These are phyloP conservation scores for Apodemia hepburni DNA, from an alignment of 2,888 invertebrate species.

Conservation along the genomic window DNA sequence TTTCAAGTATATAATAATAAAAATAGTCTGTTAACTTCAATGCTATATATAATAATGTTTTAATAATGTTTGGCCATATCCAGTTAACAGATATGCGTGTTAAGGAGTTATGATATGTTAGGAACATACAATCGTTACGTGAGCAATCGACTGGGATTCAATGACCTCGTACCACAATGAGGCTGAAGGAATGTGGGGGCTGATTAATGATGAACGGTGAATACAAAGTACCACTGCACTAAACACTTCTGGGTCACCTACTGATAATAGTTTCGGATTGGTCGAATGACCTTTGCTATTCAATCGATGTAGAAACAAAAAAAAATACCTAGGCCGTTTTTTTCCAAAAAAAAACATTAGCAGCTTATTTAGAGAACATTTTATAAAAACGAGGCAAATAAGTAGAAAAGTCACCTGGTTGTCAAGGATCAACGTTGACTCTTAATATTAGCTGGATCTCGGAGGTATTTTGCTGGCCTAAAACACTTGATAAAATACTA, in stretches of 20 bases:
- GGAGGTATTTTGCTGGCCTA: no score
- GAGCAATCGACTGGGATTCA: conserved; percentile 59
- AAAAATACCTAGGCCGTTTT: no score
- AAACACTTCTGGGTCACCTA: neutral
- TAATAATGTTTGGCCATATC: conserved; percentile 5
- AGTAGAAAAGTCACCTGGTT: no score
- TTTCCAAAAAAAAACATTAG: no score
- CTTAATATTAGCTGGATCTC: no score
- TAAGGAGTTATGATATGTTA: conserved; percentile 56
- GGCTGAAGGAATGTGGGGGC: conserved; percentile 8
- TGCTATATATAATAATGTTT: neutral
- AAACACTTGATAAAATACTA: no score
- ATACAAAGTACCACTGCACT: conserved; percentile 6
- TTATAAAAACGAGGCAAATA: no score
- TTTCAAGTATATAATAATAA: no score
- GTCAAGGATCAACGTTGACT: no score
- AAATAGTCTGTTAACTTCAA: no score
- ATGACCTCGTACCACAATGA: conserved; percentile 41
- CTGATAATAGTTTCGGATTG: neutral
- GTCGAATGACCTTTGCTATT: neutral
- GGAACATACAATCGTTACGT: conserved; percentile 50
- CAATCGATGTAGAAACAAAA: no score
- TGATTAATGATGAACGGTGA: conserved; percentile 8
- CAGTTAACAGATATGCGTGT: neutral
- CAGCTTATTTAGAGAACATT: no score